Percentiles rank a stretch among this genome's conserved stretches.
These are phyloP conservation scores for Gymnoscopelus microlampas DNA, from an alignment of 2,797 vertebrate species.

Conservation along the genomic window DNA sequence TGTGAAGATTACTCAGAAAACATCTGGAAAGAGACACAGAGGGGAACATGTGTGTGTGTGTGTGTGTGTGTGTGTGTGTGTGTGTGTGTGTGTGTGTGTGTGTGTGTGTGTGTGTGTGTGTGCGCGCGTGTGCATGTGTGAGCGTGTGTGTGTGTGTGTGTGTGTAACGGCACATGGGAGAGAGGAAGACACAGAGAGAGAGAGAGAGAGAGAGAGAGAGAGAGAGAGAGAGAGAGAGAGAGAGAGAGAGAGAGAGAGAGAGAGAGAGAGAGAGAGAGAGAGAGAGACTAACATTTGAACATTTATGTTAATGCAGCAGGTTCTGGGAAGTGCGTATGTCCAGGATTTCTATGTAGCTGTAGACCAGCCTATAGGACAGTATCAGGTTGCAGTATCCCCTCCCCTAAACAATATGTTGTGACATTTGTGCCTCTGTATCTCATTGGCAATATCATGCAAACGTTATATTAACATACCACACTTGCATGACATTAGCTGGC, in stretches of 20 bases:
- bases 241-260: no score
- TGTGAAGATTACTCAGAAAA: constrained; percentile 37
- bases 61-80: constrained; percentile 2
- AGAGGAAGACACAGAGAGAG: constrained; percentile 6
- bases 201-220: no score
- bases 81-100: neutral
- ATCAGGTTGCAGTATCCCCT: no score
- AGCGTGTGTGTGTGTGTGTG: neutral
- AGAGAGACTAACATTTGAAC: constrained; percentile 14
- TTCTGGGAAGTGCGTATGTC: constrained; percentile 24
- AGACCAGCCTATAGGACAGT: no score
- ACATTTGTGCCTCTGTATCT: no score
- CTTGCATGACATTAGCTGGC: no score
- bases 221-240: no score
- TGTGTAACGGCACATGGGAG: constrained; percentile 4
- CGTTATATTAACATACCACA: no score
- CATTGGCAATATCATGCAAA: no score
- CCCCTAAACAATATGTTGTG: no score
- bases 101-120: constrained; percentile 5
- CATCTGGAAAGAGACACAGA: constrained; percentile 49
- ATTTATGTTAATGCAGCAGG: constrained; percentile 37
- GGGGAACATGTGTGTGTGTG: constrained; percentile 17
- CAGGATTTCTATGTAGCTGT: neutral
- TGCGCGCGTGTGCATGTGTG: neutral
- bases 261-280: constrained; percentile 11